Base-by-base conservation (phyloP, 1,140 invertebrate genomes). In the Brachionus plicatilis region DNA sequence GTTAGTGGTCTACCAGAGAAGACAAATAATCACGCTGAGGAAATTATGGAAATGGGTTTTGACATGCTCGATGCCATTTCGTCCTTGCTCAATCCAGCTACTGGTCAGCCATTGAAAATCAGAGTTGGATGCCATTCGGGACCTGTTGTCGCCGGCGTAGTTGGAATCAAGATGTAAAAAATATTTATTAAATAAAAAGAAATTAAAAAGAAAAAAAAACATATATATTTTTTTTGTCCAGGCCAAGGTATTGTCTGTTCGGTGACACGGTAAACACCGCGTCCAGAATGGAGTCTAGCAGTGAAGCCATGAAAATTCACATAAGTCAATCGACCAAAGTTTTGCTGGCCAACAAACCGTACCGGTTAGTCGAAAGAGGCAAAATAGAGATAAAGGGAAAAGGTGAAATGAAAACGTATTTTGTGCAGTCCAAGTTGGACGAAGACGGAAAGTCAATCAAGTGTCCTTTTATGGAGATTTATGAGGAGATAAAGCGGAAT, bases 321-420 rank as follows among this genome's bases (percentile, higher is more conserved):
- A 95, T 98, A 86, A 96, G 95, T 0, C 92, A 97, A 87, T 93
- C 93, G 0, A 97, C 95, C 0, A 93, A 92, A 86, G 92, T 94
- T 85, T 90, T 94, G 5, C 90, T 98, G 5, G 82, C 87, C 9
- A 93, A 94, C 0, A 90, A 92, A 0, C 92, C 91, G 0, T 98
- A 96, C 88, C 92, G 91, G 85, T 92, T 95, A 3, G 91, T 91
- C 12, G 94, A 96, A 88, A 91, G 95, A 20, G 90, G 90, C n/a
- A 87, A 87, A 14, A 88, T 90, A 11, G 79, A 86, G 7, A 87
- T 91, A 7, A 90, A 91, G 87, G 89, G 89, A 88, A 86, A 90
- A 94, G 95, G 95, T 41, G 90, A 92, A 45, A 96, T 97, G 95
- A 95, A 94, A 87, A 97, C 96, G 0, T 97, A 95, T 88, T 98